A percentile compares a stretch with the other conserved stretches of the same genome.
Evolutionary conservation across 2,113 vertebrate species (phyloP).

Genomic region (Mellivora capensis): DNA sequence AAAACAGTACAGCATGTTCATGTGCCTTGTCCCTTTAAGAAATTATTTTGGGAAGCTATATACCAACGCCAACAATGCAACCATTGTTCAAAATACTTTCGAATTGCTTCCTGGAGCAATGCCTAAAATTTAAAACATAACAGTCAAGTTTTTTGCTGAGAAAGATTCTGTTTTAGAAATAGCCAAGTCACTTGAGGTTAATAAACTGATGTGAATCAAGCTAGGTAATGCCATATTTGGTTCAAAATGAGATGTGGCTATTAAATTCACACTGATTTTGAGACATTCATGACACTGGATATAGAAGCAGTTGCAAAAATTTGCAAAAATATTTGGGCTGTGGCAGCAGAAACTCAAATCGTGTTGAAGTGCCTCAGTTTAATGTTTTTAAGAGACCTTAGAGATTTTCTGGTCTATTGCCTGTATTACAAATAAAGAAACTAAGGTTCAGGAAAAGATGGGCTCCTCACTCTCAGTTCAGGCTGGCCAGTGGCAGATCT

Average conservation of each 20-base stretch:
- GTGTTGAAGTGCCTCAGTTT: background rate
- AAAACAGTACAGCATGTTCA: background rate
- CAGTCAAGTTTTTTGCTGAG: background rate
- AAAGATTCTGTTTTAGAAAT: constrained; percentile 4
- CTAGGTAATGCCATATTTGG: background rate
- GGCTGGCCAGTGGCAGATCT: background rate
- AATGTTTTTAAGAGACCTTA: background rate
- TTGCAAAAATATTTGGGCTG: background rate
- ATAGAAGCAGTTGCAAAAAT: background rate
- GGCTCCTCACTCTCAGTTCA: background rate
- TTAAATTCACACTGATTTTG: background rate
- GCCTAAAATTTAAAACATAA: background rate
- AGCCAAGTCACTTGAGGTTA: background rate
- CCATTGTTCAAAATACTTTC: background rate
- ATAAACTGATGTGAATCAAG: background rate
- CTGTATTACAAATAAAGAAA: background rate
- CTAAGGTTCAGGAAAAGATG: background rate
- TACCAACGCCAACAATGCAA: background rate
- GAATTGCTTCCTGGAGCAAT: background rate
- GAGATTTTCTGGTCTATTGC: background rate
- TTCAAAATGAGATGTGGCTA: background rate
- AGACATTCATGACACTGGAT: background rate
- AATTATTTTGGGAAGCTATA: background rate
- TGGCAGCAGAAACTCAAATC: background rate
- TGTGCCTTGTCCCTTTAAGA: background rate